Evolutionary conservation across 30 jellyfish, hydroid and myxozoan genomes (phyloP), one percentile per base, ranked within the genome.

Genomic region (Cassiopea xamachana): DNA sequence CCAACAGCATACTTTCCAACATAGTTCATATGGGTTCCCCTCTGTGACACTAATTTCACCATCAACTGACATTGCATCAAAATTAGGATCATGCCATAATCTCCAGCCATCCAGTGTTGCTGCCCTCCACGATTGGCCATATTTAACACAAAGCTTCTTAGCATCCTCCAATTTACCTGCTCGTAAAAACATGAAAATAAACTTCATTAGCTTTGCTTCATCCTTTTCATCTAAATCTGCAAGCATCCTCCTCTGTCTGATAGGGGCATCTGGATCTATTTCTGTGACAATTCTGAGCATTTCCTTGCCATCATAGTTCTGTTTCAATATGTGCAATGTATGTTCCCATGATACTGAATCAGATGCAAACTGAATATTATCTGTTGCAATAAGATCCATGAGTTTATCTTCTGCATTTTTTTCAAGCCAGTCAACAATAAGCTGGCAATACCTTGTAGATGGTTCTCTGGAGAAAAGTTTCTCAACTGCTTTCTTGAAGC

Each of bases 71-170:
- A n/a, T 48, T 9, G 80, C 16, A 17, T 79, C 87, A 72, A 78
- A 90, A 79, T 94, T 94, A 12, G 98, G 96, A 83, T 94, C 98
- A 85, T 94, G 97, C 98, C 98, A 94, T 4, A 94, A 89, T 27
- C 98, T 69, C 98, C 98, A 94, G 59, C 98, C 98, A 89, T 94
- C 98, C n/a, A 94, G 76, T 2, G 96, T 89, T 48, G 98, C 98
- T 1, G 98, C 98, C 48, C 98, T 89, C 98, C 98, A 94, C 0
- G 87, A 86, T 58, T 94, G 98, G 48, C 98, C 98, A 76, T 90
- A 93, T 39, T 94, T 83, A 14, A 91, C 48, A 81, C 97, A 94
- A 8, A 94, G 61, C 60, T 94, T 83, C 86, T 94, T 97, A 16
- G 98, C 98, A 81, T 93, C 96, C 58, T 94, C 97, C 55, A 94